A percentile compares a stretch with the other conserved stretches of the same genome.
phyloP scores from a whole-genome alignment of 2,797 vertebrate genomes.

The Xyrichtys novacula region DNA sequence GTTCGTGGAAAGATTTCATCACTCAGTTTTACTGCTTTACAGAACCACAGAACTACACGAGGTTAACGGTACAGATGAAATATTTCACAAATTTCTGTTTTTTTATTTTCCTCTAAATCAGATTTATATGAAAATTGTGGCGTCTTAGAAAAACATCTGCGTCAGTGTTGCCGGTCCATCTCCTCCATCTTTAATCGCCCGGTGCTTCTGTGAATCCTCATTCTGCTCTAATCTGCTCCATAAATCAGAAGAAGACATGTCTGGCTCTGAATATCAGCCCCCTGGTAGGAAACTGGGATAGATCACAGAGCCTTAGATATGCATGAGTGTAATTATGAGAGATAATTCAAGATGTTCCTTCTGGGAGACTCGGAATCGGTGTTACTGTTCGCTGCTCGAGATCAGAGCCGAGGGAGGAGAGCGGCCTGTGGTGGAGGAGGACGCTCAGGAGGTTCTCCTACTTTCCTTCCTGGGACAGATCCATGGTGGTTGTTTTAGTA shows the following conservation, averaged over 20 bases:
- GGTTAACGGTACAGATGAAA: no score
- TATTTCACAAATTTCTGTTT: no score
- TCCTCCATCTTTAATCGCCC: constrained; percentile 24
- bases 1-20: no score
- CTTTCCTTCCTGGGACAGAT: not conserved
- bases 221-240: constrained; percentile 41
- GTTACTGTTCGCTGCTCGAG: constrained; percentile 4
- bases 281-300: constrained; percentile 38
- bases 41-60: no score
- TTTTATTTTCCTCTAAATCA: not conserved
- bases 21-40: no score
- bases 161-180: constrained; percentile 16
- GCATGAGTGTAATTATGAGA: constrained; percentile 54
- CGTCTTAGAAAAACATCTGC: constrained; percentile 28
- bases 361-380: constrained; percentile 15
- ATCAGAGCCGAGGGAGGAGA: not conserved
- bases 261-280: constrained; percentile 49
- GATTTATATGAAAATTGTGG: not conserved
- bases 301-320: constrained; percentile 44
- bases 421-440: not conserved
- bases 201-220: constrained; percentile 43
- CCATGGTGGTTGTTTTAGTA: not conserved
- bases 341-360: constrained; percentile 57
- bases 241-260: constrained; percentile 57
- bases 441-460: not conserved